phyloP scores from a whole-genome alignment of 1,140 invertebrate genomes.

The Macrosteles quadrilineatus region DNA sequence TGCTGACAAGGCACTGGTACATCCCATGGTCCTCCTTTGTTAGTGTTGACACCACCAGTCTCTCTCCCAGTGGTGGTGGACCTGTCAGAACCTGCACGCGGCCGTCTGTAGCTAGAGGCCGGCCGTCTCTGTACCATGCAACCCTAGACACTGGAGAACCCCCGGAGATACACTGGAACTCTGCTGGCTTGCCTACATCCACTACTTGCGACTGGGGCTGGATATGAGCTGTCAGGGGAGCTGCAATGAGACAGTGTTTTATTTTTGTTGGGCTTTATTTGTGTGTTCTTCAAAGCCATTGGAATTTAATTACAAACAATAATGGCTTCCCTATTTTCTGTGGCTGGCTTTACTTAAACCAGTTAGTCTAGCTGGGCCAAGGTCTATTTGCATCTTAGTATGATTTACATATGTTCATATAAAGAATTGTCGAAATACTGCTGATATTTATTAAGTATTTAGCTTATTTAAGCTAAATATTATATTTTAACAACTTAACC shows the following conservation, averaged over 20 bases:
- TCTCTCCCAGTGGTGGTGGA: too few relatives aligned
- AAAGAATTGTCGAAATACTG: too few relatives aligned
- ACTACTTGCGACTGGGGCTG: constrained; percentile 73
- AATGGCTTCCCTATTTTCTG: too few relatives aligned
- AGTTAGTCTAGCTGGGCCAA: too few relatives aligned
- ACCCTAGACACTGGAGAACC: constrained; percentile 80
- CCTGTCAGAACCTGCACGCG: constrained; percentile 40
- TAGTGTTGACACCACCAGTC: constrained; percentile 66
- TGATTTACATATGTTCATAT: too few relatives aligned
- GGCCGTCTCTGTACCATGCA: constrained; percentile 81
- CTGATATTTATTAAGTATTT: too few relatives aligned
- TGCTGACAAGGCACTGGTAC: constrained; percentile 88
- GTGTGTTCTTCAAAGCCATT: too few relatives aligned
- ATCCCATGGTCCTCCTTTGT: constrained; percentile 79
- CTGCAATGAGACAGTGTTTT: constrained; percentile 54
- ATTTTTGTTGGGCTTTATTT: neutral
- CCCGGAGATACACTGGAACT: constrained; percentile 81
- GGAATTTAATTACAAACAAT: too few relatives aligned
- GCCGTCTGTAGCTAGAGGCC: constrained; percentile 35
- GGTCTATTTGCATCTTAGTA: too few relatives aligned
- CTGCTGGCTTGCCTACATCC: constrained; percentile 77
- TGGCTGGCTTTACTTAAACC: too few relatives aligned
- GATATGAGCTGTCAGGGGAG: constrained; percentile 70
- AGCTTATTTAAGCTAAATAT: too few relatives aligned
- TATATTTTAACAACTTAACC: too few relatives aligned